Evolutionary conservation across 2,113 vertebrate genomes (phyloP), one percentile per base, ranked within the genome.

Genomic region (Macrotis lagotis): DNA sequence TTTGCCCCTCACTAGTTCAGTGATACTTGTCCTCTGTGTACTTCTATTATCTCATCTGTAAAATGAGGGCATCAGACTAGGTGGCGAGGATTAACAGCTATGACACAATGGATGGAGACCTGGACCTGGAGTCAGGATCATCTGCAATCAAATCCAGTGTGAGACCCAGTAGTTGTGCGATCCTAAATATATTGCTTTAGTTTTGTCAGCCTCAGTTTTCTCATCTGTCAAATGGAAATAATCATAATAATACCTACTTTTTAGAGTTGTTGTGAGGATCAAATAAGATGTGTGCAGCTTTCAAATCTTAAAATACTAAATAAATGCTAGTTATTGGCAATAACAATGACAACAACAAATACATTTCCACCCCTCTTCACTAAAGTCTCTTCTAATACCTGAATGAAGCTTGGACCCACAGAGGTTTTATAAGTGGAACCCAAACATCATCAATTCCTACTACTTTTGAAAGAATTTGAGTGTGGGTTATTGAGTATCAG

Each of bases 21-120:
- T 92, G 93, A 92, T 4, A 10, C 47, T 52, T 50, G 48, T 52
- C 50, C 31, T 92, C 51, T 94, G 91, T 91, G 94, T 59, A 49
- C 31, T 53, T 93, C 50, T 3, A 8, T 52, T 48, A 26, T 10
- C 88, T 95, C 37, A 24, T 66, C 92, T 95, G 92, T 37, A 95
- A 95, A 93, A 51, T 92, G 28, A 44, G 22, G 31, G 5, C 88
- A 94, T 44, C n/a, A 83, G 66, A 88, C 94, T 94, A 95, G n/a
- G 37, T 83, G 16, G 37, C 59, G 19, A n/a, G 59, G 19, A 74
- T 74, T 16, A 14, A 5, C 12, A 19, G 37, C 66, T 83, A 44
- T 24, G 19, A 11, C 19, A 44, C 16, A 19, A 22, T 44, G n/a
- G 16, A 22, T 19, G 44, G 19, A 44, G 5, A 66, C 2, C 11